Conservation (phyloP, 2,113 vertebrate species). For the Ptyas mucosa region DNA sequence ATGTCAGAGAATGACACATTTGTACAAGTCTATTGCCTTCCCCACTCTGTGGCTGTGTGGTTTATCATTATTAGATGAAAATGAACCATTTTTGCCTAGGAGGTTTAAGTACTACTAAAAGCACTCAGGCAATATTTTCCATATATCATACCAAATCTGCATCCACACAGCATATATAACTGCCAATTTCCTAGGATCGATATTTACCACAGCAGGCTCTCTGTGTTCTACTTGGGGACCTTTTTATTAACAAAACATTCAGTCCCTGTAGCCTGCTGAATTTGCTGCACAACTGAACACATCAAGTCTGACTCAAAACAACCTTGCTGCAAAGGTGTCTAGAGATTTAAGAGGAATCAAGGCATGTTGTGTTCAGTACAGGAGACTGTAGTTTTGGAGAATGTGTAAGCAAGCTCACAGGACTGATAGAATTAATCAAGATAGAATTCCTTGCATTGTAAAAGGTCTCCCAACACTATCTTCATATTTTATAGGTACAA, state of each 20-base stretch:
- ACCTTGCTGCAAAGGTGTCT: conserved; percentile 23
- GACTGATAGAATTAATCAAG: not conserved
- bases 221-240: conserved; percentile 39
- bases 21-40: not conserved
- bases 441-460: not conserved
- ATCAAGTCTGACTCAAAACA: not conserved
- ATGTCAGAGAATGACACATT: not conserved
- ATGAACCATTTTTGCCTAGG: conserved; percentile 5
- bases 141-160: not conserved
- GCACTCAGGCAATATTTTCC: not conserved
- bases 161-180: rapidly evolving
- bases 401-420: not conserved
- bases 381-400: not conserved
- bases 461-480: not conserved
- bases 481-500: not conserved
- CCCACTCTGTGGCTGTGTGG: conserved; percentile 2
- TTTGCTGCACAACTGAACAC: conserved; percentile 29
- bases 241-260: conserved; percentile 21
- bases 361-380: not conserved
- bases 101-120: not conserved
- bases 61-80: conserved; percentile 40
- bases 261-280: not conserved
- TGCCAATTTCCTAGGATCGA: conserved; percentile 30
- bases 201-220: conserved; percentile 17
- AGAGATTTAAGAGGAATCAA: not conserved